A percentile compares a stretch with the other conserved stretches of the same genome.
Evolutionary conservation across 2,888 invertebrate species (phyloP).

Genomic region (Steromphala cineraria): DNA sequence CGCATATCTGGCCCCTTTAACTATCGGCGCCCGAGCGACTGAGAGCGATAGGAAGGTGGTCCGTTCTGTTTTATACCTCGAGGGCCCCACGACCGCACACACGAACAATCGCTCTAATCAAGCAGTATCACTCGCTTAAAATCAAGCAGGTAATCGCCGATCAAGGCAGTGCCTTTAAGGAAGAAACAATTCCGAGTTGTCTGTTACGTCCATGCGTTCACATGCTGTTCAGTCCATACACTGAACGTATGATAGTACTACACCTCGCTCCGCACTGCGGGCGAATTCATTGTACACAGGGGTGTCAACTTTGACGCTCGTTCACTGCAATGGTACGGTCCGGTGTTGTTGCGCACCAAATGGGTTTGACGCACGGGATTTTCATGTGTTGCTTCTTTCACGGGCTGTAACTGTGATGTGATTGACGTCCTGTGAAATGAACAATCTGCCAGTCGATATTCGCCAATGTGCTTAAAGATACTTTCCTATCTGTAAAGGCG

Average conservation of each 20-base stretch:
- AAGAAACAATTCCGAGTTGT: neutral
- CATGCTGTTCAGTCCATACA: neutral
- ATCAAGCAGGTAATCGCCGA: neutral
- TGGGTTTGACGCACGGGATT: neutral
- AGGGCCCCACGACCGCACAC: neutral
- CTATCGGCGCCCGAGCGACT: neutral
- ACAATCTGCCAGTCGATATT: too few relatives aligned
- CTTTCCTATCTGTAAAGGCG: too few relatives aligned
- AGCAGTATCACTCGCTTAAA: neutral
- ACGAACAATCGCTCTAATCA: slow-evolving; percentile 1
- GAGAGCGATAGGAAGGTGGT: neutral
- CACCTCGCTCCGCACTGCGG: neutral
- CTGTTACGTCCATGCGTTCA: neutral
- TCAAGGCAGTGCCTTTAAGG: slow-evolving; percentile 9
- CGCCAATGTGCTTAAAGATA: too few relatives aligned
- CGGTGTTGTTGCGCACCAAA: slow-evolving; percentile 9
- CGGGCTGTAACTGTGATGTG: neutral
- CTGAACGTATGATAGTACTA: neutral
- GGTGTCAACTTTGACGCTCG: neutral
- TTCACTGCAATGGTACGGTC: slow-evolving; percentile 2
- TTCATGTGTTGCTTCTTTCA: neutral
- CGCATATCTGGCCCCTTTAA: slow-evolving; percentile 13
- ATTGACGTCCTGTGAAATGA: too few relatives aligned
- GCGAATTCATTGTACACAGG: neutral
- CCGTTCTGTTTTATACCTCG: slow-evolving; percentile 3